phyloP scores from a whole-genome alignment of 2,888 invertebrate genomes.

The Odiellus spinosus region DNA sequence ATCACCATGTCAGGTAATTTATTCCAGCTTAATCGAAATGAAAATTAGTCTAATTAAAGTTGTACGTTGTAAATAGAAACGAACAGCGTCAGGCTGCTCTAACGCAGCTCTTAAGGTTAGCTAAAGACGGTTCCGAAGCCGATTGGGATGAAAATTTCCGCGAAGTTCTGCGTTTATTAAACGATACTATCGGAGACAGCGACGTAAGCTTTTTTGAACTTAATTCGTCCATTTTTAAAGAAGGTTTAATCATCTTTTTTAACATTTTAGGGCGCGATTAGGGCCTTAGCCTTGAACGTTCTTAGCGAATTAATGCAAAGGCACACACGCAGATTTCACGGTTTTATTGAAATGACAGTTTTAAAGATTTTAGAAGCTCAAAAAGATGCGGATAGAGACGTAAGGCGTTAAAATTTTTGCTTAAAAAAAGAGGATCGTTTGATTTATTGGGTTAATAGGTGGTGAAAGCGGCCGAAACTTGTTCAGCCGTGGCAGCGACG shows the following conservation, averaged over 20 bases:
- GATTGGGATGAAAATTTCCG: slow-evolving; percentile 40
- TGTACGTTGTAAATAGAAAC: slow-evolving; percentile 22
- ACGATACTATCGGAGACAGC: slow-evolving; percentile 29
- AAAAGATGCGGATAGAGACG: slow-evolving; percentile 40
- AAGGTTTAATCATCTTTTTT: neutral
- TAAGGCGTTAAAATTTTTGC: slow-evolving; percentile 42
- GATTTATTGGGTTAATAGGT: slow-evolving; percentile 40
- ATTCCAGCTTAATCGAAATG: neutral
- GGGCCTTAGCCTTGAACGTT: slow-evolving; percentile 53
- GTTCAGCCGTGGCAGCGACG: slow-evolving; percentile 40
- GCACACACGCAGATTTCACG: slow-evolving; percentile 57
- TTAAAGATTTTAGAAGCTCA: slow-evolving; percentile 77
- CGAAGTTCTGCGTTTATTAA: slow-evolving; percentile 30
- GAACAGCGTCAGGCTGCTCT: slow-evolving; percentile 32
- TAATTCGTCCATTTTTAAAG: neutral
- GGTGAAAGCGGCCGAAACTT: slow-evolving; percentile 68
- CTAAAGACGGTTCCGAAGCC: slow-evolving; percentile 32
- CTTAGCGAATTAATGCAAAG: slow-evolving; percentile 70
- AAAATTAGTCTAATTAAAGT: neutral
- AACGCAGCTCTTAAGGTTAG: slow-evolving; percentile 31
- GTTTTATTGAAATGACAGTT: slow-evolving; percentile 78
- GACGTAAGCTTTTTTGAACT: no score
- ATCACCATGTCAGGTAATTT: slow-evolving; percentile 31
- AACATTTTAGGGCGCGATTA: slow-evolving; percentile 33
- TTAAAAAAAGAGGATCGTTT: slow-evolving; percentile 22